Evolutionary conservation across 1,140 invertebrate species (phyloP).

Genomic region (Drosophila sturtevanti): DNA sequence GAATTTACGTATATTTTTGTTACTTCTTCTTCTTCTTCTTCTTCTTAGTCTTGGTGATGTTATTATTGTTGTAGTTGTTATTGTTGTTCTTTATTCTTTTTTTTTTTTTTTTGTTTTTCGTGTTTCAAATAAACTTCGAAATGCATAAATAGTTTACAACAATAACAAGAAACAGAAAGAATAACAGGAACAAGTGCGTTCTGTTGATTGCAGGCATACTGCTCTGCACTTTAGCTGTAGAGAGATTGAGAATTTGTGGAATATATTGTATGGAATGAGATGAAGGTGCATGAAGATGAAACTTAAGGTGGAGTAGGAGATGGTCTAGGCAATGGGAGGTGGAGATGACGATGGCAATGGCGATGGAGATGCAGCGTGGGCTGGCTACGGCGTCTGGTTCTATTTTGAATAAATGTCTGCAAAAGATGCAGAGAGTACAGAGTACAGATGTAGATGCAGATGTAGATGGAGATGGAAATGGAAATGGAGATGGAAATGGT

Average conservation of each 20-base stretch:
- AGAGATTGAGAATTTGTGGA: constrained; percentile 11
- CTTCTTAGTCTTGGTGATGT: not conserved
- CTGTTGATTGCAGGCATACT: constrained; percentile 70
- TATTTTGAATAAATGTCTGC: constrained; percentile 54
- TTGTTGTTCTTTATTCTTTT: constrained; percentile 22
- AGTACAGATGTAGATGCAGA: not conserved
- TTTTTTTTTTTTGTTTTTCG: not conserved
- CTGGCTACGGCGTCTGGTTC: constrained; percentile 27
- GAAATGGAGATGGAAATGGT: not conserved
- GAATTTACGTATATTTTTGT: not conserved
- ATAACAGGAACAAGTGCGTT: constrained; percentile 76
- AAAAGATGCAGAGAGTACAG: constrained; percentile 18
- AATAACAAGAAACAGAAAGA: constrained; percentile 67
- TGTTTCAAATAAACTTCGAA: constrained; percentile 80
- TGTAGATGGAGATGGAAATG: not conserved
- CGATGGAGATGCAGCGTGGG: constrained; percentile 45
- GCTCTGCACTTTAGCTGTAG: constrained; percentile 51
- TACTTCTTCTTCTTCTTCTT: not conserved
- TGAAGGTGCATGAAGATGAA: not conserved
- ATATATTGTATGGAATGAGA: not conserved
- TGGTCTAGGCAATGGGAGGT: constrained; percentile 12
- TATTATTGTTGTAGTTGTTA: constrained; percentile 19
- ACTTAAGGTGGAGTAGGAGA: constrained; percentile 1
- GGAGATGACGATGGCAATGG: constrained; percentile 10
- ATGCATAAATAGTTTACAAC: constrained; percentile 81